Evolutionary conservation across 2,888 invertebrate genomes (phyloP).

Genomic region (Lasioglossum pauxillum): DNA sequence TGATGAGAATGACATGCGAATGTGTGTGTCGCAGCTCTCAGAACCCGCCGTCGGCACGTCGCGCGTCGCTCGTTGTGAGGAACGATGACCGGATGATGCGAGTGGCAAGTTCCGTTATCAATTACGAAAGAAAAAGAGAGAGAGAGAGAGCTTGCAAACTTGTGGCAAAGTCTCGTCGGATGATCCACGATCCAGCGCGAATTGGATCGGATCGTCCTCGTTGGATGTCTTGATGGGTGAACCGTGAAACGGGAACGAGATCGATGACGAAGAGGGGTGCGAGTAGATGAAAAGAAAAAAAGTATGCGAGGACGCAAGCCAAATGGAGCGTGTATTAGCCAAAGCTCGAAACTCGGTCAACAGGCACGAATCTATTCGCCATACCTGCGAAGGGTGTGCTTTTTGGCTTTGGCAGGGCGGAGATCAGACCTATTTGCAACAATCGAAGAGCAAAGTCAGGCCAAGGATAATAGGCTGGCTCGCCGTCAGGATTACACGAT

Average conservation of each 20-base stretch:
- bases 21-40: slow-evolving; percentile 57
- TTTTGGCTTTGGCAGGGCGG: slow-evolving; percentile 81
- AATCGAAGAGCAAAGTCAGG: slow-evolving; percentile 69
- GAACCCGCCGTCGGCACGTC: slow-evolving; percentile 59
- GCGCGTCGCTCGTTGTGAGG: slow-evolving; percentile 24
- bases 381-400: slow-evolving; percentile 81
- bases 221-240: slow-evolving; percentile 6
- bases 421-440: slow-evolving; percentile 81
- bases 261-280: slow-evolving; percentile 14
- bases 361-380: slow-evolving; percentile 73
- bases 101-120: slow-evolving; percentile 13
- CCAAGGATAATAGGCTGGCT: slow-evolving; percentile 63
- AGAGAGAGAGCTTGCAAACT: slow-evolving; percentile 43
- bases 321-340: slow-evolving; percentile 71
- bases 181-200: neutral
- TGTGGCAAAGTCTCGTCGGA: slow-evolving; percentile 10
- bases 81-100: slow-evolving; percentile 46
- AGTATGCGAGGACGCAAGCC: slow-evolving; percentile 65
- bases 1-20: slow-evolving; percentile 11
- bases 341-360: slow-evolving; percentile 77
- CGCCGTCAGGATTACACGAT: slow-evolving; percentile 41
- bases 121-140: neutral
- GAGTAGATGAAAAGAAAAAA: slow-evolving; percentile 21
- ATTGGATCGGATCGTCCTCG: slow-evolving; percentile 28
- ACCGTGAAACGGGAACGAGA: slow-evolving; percentile 16